phyloP scores from a whole-genome alignment of 2,113 vertebrate species.

The Epinephelus cyanopodus region DNA sequence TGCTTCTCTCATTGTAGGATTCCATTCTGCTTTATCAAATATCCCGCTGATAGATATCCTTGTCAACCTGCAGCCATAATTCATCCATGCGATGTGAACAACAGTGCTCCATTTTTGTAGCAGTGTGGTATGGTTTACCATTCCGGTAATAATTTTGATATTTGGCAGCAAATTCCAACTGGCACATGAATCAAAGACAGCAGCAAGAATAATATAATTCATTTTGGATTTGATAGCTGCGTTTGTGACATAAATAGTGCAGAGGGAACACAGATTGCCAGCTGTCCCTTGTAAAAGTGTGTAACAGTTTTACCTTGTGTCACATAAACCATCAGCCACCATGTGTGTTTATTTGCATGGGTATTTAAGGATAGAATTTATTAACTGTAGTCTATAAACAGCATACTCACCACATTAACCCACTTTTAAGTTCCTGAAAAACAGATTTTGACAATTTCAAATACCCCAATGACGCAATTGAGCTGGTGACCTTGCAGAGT shows the following conservation, averaged over 20 bases:
- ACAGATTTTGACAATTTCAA: background rate
- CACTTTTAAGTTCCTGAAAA: conserved; percentile 6
- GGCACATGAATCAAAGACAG: conserved; percentile 58
- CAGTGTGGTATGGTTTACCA: conserved; percentile 35
- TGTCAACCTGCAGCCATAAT: conserved; percentile 57
- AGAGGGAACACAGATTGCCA: conserved; percentile 33
- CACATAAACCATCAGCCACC: conserved; percentile 20
- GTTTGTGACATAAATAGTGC: conserved; percentile 50
- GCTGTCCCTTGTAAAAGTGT: conserved; percentile 32
- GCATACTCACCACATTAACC: background rate
- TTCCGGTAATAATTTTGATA: conserved; percentile 62
- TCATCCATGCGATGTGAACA: conserved; percentile 52
- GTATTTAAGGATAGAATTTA: background rate
- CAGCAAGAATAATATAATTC: conserved; percentile 35
- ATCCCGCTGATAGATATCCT: conserved; percentile 53
- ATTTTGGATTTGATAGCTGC: conserved; percentile 49
- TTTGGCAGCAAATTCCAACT: conserved; percentile 53
- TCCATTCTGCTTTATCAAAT: conserved; percentile 52
- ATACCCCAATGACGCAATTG: background rate
- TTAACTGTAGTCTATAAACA: conserved; percentile 6
- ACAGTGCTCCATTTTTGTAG: conserved; percentile 30
- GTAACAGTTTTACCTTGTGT: conserved; percentile 26
- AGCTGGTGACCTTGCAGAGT: conserved; percentile 1
- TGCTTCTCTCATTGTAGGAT: conserved; percentile 13
- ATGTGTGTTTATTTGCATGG: conserved; percentile 8